Evolutionary conservation across 64 coral and sea anemone species (phyloP).

Genomic region (Porites lutea): DNA sequence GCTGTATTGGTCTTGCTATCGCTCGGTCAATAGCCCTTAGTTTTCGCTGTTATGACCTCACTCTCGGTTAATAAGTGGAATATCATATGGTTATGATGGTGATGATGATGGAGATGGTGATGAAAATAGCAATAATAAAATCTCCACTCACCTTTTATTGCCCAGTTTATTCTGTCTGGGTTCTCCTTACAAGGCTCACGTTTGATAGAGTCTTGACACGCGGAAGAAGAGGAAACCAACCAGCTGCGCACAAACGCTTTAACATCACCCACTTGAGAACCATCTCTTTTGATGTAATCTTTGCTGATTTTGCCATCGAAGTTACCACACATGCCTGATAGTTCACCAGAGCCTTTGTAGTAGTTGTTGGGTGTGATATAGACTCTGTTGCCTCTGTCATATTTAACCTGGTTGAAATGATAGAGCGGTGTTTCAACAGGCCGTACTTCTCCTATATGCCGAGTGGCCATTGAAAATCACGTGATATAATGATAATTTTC

Average conservation of each 20-base stretch:
- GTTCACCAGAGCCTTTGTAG: neutral
- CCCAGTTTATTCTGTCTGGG: slow-evolving; percentile 75
- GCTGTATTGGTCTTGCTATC: too few relatives aligned
- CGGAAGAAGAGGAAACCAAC: neutral
- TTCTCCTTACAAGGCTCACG: slow-evolving; percentile 42
- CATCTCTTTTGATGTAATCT: slow-evolving; percentile 31
- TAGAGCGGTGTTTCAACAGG: too few relatives aligned
- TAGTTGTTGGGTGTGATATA: slow-evolving; percentile 74
- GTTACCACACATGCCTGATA: slow-evolving; percentile 89
- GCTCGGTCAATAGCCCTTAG: too few relatives aligned
- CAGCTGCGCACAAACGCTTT: neutral
- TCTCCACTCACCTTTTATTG: slow-evolving; percentile 72
- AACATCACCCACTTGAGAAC: neutral
- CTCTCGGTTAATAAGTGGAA: too few relatives aligned
- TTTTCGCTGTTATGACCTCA: too few relatives aligned
- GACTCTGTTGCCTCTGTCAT: slow-evolving; percentile 84
- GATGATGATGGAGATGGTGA: neutral
- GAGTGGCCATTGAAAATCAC: too few relatives aligned
- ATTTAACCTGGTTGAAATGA: slow-evolving; percentile 69
- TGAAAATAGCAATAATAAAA: neutral
- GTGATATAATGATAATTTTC: too few relatives aligned
- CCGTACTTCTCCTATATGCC: too few relatives aligned
- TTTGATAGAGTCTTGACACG: slow-evolving; percentile 3
- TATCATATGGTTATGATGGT: too few relatives aligned
- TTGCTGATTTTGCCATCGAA: slow-evolving; percentile 75